Base-by-base conservation (phyloP, 2,888 invertebrate species). In the Pheosia tremula region DNA sequence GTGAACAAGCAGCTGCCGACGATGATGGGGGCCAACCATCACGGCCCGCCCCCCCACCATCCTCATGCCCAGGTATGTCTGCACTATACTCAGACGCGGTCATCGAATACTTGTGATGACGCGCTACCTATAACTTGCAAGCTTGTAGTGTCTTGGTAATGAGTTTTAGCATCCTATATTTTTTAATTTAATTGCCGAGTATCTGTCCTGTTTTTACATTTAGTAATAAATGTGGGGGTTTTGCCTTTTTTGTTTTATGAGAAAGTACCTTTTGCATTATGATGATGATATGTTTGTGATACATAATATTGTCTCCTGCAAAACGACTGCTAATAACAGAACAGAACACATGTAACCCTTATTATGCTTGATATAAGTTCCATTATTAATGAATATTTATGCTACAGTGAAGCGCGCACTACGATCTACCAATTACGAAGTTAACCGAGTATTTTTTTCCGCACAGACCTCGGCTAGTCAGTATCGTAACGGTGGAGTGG, bases 1-100 rank as follows among this genome's bases (percentile, higher is more conserved):
- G 94, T 96, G 64, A 97, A 96, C 85, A 97, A 97, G 84, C 97
- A 96, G 84, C 94, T 96, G 71, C 94, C 95, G 52, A 93, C 95
- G 36, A 94, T 96, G 88, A 96, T 96, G 95, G 24, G 24, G 24
- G 95, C 95, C 70, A 95, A 94, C 71, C 95, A 92, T 67, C 94
- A 92, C 58, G 85, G 78, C 5, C 71, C 82, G 50, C 85, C 83
- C 36, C 86, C 81, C 47, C 94, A 94, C 63, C 94, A 94, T 77
- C 88, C 91, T 0, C 94, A 95, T 71, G 90, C 93, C 50, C 94
- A 94, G 89, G 93, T 94, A n/a, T 47, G 47, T 47, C 2, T 43
- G 10, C 43, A 9, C 43, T 43, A 8, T 43, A 43, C 9, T 8
- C 43, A 43, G 43, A 43, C 9, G 43, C 4, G 9, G 43, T 10